Evolutionary conservation across 2,888 invertebrate genomes (phyloP).

Genomic region (Parelbella ahira): DNA sequence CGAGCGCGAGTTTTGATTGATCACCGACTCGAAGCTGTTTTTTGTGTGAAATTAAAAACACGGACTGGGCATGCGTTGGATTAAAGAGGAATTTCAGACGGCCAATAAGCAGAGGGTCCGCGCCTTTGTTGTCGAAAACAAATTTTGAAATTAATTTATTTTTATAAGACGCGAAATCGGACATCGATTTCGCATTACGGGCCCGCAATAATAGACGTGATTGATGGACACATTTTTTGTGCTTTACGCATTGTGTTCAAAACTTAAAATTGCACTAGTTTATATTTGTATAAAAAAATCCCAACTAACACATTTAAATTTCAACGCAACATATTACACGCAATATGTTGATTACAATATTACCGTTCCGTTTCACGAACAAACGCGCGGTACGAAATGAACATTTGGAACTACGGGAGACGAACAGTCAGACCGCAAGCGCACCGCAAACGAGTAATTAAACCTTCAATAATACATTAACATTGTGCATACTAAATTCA

Average conservation of each 20-base stretch:
- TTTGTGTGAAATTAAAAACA: constrained; percentile 79
- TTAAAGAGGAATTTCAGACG: constrained; percentile 71
- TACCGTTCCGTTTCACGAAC: too few species aligned
- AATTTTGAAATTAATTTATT: constrained; percentile 63
- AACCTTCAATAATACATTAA: constrained; percentile 74
- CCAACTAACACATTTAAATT: too few species aligned
- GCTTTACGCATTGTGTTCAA: constrained; percentile 11
- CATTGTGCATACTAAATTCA: constrained; percentile 71
- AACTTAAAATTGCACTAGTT: constrained; percentile 13
- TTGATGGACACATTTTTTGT: constrained; percentile 28
- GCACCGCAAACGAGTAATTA: constrained; percentile 74
- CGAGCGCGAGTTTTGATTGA: constrained; percentile 75
- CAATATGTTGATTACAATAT: too few species aligned
- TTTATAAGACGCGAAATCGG: constrained; percentile 42
- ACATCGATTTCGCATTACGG: constrained; percentile 58
- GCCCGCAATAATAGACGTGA: constrained; percentile 41
- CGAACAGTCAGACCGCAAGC: constrained; percentile 55
- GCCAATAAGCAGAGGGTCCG: constrained; percentile 55
- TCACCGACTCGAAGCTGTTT: constrained; percentile 71
- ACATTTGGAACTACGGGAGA: constrained; percentile 31
- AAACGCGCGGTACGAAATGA: too few species aligned
- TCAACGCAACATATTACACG: constrained; percentile 24
- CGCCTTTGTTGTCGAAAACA: constrained; percentile 57
- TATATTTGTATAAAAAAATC: constrained; percentile 4
- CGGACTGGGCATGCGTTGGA: constrained; percentile 71